Conservation (phyloP, 2,797 vertebrate species). For the Paramormyrops hopkinsi region DNA sequence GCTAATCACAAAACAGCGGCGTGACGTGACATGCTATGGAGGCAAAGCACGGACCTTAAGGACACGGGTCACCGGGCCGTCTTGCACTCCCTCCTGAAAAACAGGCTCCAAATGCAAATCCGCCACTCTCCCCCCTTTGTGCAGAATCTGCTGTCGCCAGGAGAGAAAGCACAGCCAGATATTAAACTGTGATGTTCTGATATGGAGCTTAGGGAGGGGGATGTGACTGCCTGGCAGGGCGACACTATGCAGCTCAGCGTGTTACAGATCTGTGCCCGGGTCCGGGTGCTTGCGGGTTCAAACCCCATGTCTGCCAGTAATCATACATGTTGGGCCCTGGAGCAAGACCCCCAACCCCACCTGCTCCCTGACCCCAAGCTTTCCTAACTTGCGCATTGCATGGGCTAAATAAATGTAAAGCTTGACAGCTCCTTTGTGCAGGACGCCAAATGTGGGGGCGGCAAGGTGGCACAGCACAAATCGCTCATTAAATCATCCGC, state of each 20-base stretch:
- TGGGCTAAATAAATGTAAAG: conserved; percentile 6
- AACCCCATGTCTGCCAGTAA: not conserved
- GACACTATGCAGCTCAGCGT: not conserved
- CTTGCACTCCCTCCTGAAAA: not conserved
- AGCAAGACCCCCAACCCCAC: not conserved
- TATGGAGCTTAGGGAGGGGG: conserved; percentile 41
- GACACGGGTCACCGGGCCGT: not conserved
- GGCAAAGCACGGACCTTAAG: not conserved
- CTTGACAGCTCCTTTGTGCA: conserved; percentile 36
- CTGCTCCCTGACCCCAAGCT: not conserved
- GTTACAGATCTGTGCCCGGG: not conserved
- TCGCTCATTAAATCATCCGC: conserved; percentile 13
- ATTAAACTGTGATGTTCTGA: conserved; percentile 42
- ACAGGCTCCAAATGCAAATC: conserved; percentile 21
- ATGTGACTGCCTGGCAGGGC: conserved; percentile 24
- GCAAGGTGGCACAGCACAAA: not conserved
- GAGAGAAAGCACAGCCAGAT: conserved; percentile 33
- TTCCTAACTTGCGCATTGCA: not conserved
- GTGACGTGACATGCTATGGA: not conserved
- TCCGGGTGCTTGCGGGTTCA: not conserved
- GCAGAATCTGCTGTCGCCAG: conserved; percentile 34
- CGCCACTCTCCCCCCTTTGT: conserved; percentile 18
- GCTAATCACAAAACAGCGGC: not conserved
- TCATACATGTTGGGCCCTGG: not conserved
- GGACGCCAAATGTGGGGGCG: not conserved